These are phyloP conservation scores for Gnathonemus echidnorhynchus DNA, from an alignment of 2,113 vertebrate genomes.

Conservation along the genomic window DNA sequence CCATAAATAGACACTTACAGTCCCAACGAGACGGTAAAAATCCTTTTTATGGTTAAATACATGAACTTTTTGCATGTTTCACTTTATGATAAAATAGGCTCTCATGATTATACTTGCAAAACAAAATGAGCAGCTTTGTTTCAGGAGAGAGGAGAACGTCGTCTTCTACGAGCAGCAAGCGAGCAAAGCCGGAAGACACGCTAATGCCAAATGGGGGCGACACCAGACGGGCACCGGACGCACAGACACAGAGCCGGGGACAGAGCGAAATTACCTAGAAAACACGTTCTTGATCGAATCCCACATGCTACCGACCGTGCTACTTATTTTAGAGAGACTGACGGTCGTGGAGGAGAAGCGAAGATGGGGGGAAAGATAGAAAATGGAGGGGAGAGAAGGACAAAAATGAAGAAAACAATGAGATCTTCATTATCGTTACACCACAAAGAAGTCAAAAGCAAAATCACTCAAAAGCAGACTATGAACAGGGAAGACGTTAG, in stretches of 20 bases:
- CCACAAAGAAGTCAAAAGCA: neutral
- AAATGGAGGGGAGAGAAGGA: neutral
- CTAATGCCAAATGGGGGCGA: neutral
- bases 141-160: neutral
- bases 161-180: neutral
- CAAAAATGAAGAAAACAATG: conserved; percentile 43
- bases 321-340: conserved; percentile 91
- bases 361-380: conserved; percentile 51
- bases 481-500: neutral
- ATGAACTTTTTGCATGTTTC: neutral
- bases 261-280: conserved; percentile 82
- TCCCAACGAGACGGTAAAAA: neutral
- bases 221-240: neutral
- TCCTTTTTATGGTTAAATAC: neutral
- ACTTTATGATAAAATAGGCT: neutral
- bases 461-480: neutral
- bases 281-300: conserved; percentile 88
- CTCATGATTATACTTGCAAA: conserved; percentile 9
- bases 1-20: neutral
- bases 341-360: conserved; percentile 58
- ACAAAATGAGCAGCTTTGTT: neutral
- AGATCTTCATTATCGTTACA: conserved; percentile 29
- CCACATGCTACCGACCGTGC: conserved; percentile 88
- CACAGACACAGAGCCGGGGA: conserved; percentile 6
- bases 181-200: too few species aligned